A percentile compares a stretch with the other conserved stretches of the same genome.
phyloP scores from a whole-genome alignment of 2,888 invertebrate species.

The Calliopum simillimum region DNA sequence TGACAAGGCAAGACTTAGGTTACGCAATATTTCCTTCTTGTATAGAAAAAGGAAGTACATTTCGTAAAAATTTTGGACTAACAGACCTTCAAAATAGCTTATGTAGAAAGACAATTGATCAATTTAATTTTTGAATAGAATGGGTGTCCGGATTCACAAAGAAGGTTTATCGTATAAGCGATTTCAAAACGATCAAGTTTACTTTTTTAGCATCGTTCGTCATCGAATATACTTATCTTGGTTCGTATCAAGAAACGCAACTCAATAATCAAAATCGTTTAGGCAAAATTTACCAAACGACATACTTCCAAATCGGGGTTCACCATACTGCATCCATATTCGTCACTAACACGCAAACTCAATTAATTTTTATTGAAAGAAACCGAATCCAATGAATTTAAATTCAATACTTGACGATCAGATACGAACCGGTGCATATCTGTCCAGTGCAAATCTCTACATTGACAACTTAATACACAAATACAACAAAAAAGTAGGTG shows the following conservation, averaged over 20 bases:
- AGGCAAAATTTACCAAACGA: neutral
- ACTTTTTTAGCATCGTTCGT: too few relatives aligned
- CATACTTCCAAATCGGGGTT: neutral
- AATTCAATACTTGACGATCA: constrained; percentile 6
- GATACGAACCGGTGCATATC: constrained; percentile 19
- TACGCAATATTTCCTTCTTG: too few relatives aligned
- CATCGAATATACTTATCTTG: neutral
- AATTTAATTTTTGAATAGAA: too few relatives aligned
- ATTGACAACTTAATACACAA: constrained; percentile 28
- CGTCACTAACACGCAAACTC: constrained; percentile 19
- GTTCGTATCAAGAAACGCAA: neutral
- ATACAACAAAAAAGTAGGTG: constrained; percentile 1
- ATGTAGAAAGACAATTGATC: too few relatives aligned
- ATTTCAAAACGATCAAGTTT: too few relatives aligned
- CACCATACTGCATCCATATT: constrained; percentile 12
- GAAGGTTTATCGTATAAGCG: too few relatives aligned
- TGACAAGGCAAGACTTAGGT: too few relatives aligned
- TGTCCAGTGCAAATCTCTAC: constrained; percentile 12
- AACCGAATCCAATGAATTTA: neutral
- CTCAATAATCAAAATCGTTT: constrained; percentile 18
- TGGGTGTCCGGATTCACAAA: too few relatives aligned
- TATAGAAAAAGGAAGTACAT: too few relatives aligned
- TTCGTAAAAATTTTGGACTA: too few relatives aligned
- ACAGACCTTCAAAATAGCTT: too few relatives aligned
- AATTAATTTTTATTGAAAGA: constrained; percentile 19